phyloP scores from a whole-genome alignment of 2,797 vertebrate genomes.

The Clarias pachynema region DNA sequence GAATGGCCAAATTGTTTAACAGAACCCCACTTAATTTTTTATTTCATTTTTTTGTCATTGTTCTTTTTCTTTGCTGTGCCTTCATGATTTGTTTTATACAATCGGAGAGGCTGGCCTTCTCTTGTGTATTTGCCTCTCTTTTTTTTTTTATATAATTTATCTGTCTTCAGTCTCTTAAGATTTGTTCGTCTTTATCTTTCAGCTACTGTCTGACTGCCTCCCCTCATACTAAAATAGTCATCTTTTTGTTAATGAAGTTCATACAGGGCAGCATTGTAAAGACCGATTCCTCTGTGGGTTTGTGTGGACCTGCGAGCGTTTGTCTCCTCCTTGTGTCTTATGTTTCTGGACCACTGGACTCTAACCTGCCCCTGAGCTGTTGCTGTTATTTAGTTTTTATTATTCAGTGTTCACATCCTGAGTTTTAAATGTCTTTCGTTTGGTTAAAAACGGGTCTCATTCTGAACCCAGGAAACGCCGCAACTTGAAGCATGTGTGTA shows the following conservation, averaged over 20 bases:
- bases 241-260: not conserved
- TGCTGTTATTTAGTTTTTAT: constrained; percentile 45
- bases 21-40: not conserved
- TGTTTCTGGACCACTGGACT: constrained; percentile 56
- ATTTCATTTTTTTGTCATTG: not conserved
- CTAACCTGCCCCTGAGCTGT: constrained; percentile 51
- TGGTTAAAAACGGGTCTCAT: constrained; percentile 19
- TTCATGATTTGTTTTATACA: constrained; percentile 44
- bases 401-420: constrained; percentile 23
- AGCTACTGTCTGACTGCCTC: not conserved
- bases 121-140: constrained; percentile 44
- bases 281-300: constrained; percentile 12
- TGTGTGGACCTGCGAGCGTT: constrained; percentile 22
- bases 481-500: constrained; percentile 28
- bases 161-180: constrained; percentile 43
- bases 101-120: constrained; percentile 63
- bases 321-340: constrained; percentile 1
- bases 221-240: not conserved
- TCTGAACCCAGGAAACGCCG: not conserved
- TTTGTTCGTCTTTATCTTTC: constrained; percentile 9
- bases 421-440: constrained; percentile 25
- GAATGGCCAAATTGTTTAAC: constrained; percentile 30
- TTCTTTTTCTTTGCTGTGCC: constrained; percentile 30
- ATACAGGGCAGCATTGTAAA: not conserved
- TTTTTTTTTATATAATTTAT: constrained; percentile 38